A percentile compares a stretch with the other conserved stretches of the same genome.
phyloP scores from a whole-genome alignment of 2,797 vertebrate genomes.

The Ctenochaetus hawaiiensis region DNA sequence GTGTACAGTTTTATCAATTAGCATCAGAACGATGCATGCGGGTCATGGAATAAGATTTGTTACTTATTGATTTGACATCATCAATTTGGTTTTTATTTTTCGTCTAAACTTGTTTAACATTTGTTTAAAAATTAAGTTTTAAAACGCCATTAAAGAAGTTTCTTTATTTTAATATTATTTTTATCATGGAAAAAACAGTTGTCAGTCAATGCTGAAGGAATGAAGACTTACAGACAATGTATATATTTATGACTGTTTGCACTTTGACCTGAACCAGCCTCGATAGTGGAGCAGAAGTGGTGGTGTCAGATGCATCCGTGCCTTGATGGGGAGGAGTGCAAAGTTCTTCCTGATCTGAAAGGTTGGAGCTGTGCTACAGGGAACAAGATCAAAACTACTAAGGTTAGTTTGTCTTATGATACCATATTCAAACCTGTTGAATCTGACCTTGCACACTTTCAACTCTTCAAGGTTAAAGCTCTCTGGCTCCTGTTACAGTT shows the following conservation, averaged over 20 bases:
- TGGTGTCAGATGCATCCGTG: constrained; percentile 99
- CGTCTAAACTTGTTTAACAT: too few species aligned
- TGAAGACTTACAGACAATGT: not conserved
- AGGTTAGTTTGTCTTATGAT: constrained; percentile 81
- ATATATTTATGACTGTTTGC: not conserved
- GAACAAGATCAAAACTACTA: constrained; percentile 99
- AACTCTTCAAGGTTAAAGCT: constrained; percentile 65
- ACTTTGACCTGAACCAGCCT: constrained; percentile 82
- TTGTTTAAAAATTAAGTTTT: too few species aligned
- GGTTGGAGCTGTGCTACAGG: constrained; percentile 98
- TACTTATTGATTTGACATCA: not conserved
- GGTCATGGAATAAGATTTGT: not conserved
- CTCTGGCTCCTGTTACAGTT: constrained; percentile 48
- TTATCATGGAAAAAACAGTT: not conserved
- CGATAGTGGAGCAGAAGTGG: constrained; percentile 99
- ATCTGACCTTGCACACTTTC: constrained; percentile 6
- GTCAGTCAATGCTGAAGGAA: not conserved
- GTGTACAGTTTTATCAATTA: not conserved
- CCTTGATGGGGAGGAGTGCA: constrained; percentile 98
- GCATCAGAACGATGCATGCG: not conserved
- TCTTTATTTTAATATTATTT: too few species aligned
- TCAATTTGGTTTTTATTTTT: not conserved
- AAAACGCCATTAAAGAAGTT: too few species aligned
- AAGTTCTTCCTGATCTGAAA: constrained; percentile 97
- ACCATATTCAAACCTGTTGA: constrained; percentile 57